Evolutionary conservation across 2,797 vertebrate species (phyloP), one percentile per base, ranked within the genome.

Genomic region (Chanos chanos): DNA sequence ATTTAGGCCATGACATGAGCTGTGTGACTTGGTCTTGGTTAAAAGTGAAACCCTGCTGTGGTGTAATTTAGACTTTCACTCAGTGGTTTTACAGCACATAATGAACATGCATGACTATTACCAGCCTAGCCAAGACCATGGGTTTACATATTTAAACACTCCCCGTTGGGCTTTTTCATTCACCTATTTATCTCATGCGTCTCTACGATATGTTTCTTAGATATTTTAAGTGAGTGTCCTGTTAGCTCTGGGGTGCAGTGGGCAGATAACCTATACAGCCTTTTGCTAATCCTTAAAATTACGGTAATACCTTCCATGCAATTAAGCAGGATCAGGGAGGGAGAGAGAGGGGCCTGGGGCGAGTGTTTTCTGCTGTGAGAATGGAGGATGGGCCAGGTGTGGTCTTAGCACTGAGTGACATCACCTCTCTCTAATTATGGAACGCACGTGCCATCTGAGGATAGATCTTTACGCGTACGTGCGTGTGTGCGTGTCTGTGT

Each of bases 361-460:
- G 75, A 82, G 67, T 68, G 63, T 82, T 85, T 83, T 83, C 76
- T 74, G 73, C 73, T 69, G 75, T 18, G 53, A 67, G 60, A 64
- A 57, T 71, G 71, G 71, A 78, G 80, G 78, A 79, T 72, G 60
- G 72, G 73, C 77, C 59, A 71, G 72, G 81, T 75, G 77, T 75
- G 81, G 75, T 83, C 73, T 78, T 76, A 77, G 82, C 77, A 75
- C 71, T 73, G 65, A 53, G 71, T 87, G 87, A 90, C 86, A 88
- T 89, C 85, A 90, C 72, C 66, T 66, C 64, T 66, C 79, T 86
- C 80, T 87, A 88, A 89, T 87, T 87, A 89, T 81, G 83, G 81
- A 57, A 73, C 66, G 57, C 85, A 83, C 75, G 72, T 86, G 83
- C 74, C 81, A 61, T 70, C 72, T 68, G 76, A 77, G 69, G 66